Evolutionary conservation across 2,888 invertebrate genomes (phyloP).

Genomic region (Thecocarcelia acutangulata): DNA sequence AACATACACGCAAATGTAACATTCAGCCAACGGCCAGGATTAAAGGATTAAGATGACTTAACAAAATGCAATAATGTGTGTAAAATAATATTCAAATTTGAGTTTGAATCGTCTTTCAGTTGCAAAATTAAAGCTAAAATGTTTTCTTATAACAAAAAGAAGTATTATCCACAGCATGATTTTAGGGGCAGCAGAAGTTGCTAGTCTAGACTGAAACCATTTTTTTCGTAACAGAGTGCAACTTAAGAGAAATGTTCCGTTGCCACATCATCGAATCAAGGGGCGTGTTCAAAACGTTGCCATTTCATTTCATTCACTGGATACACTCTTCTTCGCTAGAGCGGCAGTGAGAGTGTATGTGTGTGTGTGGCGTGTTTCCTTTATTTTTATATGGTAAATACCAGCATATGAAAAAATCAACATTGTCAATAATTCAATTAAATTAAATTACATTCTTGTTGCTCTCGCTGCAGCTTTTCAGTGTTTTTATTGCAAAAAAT

Average conservation of each 20-base stretch:
- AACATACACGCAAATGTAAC: conserved; percentile 13
- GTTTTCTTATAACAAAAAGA: no score
- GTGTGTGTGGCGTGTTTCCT: neutral
- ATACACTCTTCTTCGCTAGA: neutral
- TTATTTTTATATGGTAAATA: conserved; percentile 23
- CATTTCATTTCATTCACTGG: no score
- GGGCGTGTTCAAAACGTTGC: conserved; percentile 19
- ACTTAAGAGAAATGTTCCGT: conserved; percentile 47
- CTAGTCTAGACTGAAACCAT: conserved; percentile 26
- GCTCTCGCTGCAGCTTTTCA: conserved; percentile 16
- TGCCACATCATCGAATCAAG: neutral
- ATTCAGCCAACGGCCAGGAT: neutral
- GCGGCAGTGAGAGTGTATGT: neutral
- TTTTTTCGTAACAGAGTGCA: neutral
- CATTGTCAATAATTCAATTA: conserved; percentile 60
- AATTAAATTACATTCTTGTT: conserved; percentile 44
- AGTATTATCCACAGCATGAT: neutral
- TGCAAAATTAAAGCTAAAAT: neutral
- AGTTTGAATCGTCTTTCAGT: neutral
- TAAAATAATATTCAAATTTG: conserved; percentile 4
- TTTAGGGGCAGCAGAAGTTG: neutral
- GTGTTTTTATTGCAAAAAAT: conserved; percentile 51
- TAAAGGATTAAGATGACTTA: conserved; percentile 17
- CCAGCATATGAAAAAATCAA: conserved; percentile 38
- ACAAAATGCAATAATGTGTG: conserved; percentile 19